phyloP scores from a whole-genome alignment of 2,888 invertebrate genomes.

The Azorinus chamasolen region DNA sequence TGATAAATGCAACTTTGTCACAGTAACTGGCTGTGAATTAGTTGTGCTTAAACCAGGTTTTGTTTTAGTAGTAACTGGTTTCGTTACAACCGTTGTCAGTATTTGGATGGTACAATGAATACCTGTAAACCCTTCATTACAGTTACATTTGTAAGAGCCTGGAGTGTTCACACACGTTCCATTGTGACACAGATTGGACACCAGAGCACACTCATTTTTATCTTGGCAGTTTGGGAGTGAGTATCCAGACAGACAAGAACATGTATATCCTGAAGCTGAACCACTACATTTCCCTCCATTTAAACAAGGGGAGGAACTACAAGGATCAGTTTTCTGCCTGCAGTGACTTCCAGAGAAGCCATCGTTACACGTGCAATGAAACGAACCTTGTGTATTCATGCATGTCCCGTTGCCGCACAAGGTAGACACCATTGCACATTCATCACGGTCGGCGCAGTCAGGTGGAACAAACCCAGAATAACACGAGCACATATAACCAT shows the following conservation, averaged over 20 bases:
- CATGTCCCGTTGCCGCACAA: slow-evolving; percentile 31
- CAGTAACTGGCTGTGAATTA: too few species aligned
- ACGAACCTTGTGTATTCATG: slow-evolving; percentile 37
- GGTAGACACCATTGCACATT: slow-evolving; percentile 5
- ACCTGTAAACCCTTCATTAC: not conserved
- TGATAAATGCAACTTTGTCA: too few species aligned
- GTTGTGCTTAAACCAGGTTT: too few species aligned
- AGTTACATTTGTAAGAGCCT: slow-evolving; percentile 9
- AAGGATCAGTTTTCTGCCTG: slow-evolving; percentile 7
- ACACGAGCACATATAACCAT: slow-evolving; percentile 12
- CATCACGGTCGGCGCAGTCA: slow-evolving; percentile 28
- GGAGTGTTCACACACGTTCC: slow-evolving; percentile 22
- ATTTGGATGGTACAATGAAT: too few species aligned
- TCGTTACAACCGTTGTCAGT: too few species aligned
- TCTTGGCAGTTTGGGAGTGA: slow-evolving; percentile 4
- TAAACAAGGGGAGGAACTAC: not conserved
- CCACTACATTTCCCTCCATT: not conserved
- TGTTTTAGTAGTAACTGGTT: too few species aligned
- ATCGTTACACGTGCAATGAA: slow-evolving; percentile 17
- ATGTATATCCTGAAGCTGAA: not conserved
- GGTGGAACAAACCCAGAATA: slow-evolving; percentile 23
- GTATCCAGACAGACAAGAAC: slow-evolving; percentile 14
- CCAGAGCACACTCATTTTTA: slow-evolving; percentile 4
- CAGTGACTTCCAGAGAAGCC: slow-evolving; percentile 34
- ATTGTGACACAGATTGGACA: not conserved